phyloP scores from a whole-genome alignment of 2,888 invertebrate species.

The Drosophila niveifrons region DNA sequence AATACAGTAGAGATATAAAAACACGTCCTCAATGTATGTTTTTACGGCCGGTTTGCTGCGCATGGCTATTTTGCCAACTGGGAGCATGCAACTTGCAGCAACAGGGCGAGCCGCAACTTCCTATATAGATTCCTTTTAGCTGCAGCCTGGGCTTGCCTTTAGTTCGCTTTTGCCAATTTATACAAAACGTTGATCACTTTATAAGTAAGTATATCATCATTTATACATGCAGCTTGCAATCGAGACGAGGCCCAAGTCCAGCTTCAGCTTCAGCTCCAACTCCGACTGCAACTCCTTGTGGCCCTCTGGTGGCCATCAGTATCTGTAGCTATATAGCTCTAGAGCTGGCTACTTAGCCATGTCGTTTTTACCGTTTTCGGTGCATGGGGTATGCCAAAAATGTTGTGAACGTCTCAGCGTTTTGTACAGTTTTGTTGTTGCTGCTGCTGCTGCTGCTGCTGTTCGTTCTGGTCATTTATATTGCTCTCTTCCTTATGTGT shows the following conservation, averaged over 20 bases:
- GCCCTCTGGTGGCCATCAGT: conserved; percentile 20
- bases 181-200: conserved; percentile 72
- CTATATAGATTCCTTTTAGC: conserved; percentile 33
- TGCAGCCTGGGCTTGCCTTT: conserved; percentile 11
- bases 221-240: conserved; percentile 60
- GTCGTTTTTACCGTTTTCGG: conserved; percentile 79
- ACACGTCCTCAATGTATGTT: conserved; percentile 49
- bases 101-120: conserved; percentile 39
- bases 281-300: neutral
- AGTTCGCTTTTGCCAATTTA: conserved; percentile 46
- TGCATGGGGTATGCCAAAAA: conserved; percentile 73
- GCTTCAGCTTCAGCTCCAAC: neutral
- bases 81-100: conserved; percentile 33
- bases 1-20: conserved; percentile 19
- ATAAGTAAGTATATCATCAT: conserved; percentile 76
- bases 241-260: conserved; percentile 13
- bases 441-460: conserved; percentile 19
- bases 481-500: conserved; percentile 41
- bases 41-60: conserved; percentile 40
- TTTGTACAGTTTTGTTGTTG: conserved; percentile 73
- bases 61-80: conserved; percentile 2
- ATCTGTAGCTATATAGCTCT: neutral
- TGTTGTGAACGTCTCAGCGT: conserved; percentile 63
- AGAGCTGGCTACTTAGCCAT: conserved; percentile 57
- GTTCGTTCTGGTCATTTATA: conserved; percentile 76